Evolutionary conservation across 2,797 vertebrate species (phyloP).

Genomic region (Eurystomus glaucurus): DNA sequence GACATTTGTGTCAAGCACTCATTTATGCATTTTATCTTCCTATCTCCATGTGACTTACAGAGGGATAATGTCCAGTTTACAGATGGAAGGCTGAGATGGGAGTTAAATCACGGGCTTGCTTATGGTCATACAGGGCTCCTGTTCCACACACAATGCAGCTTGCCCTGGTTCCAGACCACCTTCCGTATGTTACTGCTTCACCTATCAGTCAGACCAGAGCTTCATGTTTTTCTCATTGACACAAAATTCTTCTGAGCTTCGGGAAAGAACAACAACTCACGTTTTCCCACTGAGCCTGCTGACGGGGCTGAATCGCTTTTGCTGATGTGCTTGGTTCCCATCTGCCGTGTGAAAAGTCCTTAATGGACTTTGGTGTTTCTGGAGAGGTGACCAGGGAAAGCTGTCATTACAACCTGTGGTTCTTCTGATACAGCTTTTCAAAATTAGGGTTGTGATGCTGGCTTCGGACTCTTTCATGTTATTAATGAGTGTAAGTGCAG

Average conservation of each 20-base stretch:
- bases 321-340: background rate
- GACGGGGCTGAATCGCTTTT: background rate
- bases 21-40: background rate
- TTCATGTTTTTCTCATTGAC: background rate
- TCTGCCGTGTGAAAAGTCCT: background rate
- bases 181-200: background rate
- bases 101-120: background rate
- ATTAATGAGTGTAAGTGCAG: background rate
- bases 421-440: background rate
- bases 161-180: background rate
- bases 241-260: background rate
- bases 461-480: background rate
- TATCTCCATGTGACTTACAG: background rate
- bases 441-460: background rate
- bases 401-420: background rate
- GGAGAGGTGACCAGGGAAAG: background rate
- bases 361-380: background rate
- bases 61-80: background rate
- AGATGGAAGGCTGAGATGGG: background rate
- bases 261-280: accelerated
- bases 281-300: background rate
- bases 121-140: background rate
- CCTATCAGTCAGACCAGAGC: background rate
- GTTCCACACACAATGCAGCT: background rate
- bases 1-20: background rate